These are phyloP conservation scores for Apis dorsata DNA, from an alignment of 1,140 invertebrate genomes.

Conservation along the genomic window DNA sequence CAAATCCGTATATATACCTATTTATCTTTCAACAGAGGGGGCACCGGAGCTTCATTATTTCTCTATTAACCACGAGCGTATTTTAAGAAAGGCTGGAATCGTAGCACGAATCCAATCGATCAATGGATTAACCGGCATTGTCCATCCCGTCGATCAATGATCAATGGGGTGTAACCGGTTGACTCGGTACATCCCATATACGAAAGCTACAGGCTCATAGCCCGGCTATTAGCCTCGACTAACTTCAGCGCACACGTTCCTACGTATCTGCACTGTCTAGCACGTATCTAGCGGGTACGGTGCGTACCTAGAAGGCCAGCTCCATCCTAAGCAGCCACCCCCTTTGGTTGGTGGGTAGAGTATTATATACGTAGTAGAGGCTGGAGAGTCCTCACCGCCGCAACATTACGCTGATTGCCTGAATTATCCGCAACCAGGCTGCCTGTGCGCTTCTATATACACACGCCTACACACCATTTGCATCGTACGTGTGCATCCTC, in stretches of 20 bases:
- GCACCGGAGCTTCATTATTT: too few species aligned
- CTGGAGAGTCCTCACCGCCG: conserved; percentile 77
- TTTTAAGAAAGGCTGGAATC: too few species aligned
- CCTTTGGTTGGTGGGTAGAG: conserved; percentile 52
- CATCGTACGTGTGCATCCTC: neutral
- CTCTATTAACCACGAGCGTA: too few species aligned
- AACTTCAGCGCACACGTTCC: conserved; percentile 41
- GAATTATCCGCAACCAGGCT: conserved; percentile 78
- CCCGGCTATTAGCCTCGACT: conserved; percentile 49
- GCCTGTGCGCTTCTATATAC: conserved; percentile 44
- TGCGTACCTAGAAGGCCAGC: conserved; percentile 59
- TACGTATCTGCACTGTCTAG: conserved; percentile 41
- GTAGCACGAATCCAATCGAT: too few species aligned
- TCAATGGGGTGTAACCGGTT: neutral
- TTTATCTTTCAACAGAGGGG: too few species aligned
- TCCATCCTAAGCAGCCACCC: conserved; percentile 41
- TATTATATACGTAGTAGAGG: conserved; percentile 67
- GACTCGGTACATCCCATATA: conserved; percentile 54
- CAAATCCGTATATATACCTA: too few species aligned
- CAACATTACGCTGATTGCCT: conserved; percentile 80
- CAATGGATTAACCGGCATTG: neutral
- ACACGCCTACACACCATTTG: too few species aligned
- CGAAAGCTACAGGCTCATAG: conserved; percentile 33
- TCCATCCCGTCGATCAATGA: neutral
- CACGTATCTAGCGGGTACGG: conserved; percentile 52